Evolutionary conservation across 2,888 invertebrate genomes (phyloP).

Genomic region (Tinea pellionella): DNA sequence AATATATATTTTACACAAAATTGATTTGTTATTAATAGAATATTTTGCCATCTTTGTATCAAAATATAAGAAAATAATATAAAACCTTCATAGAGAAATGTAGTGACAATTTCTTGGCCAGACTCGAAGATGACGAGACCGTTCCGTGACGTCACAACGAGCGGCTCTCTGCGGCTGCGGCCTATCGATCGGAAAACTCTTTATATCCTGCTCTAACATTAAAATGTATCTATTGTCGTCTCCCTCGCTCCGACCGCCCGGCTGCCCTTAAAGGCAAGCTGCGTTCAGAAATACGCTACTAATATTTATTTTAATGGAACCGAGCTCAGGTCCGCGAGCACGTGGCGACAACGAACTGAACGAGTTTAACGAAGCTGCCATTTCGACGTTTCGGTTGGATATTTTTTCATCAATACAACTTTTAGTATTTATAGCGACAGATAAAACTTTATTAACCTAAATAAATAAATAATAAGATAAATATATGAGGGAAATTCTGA

Average conservation of each 20-base stretch:
- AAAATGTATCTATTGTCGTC: constrained; percentile 34
- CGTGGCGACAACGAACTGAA: constrained; percentile 34
- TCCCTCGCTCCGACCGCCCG: constrained; percentile 37
- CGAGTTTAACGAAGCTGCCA: neutral
- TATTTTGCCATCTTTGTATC: too few relatives aligned
- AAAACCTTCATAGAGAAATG: neutral
- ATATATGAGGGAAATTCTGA: too few relatives aligned
- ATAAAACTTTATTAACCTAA: too few relatives aligned
- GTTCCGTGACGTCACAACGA: constrained; percentile 59
- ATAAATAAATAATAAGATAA: too few relatives aligned
- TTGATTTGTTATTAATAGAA: too few relatives aligned
- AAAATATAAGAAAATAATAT: neutral
- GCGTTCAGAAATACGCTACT: constrained; percentile 64
- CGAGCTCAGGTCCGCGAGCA: constrained; percentile 42
- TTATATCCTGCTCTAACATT: constrained; percentile 45
- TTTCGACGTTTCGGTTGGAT: neutral
- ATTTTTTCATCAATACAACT: too few relatives aligned
- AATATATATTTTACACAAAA: too few relatives aligned
- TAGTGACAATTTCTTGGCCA: constrained; percentile 60
- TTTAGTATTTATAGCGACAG: too few relatives aligned
- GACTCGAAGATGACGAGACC: constrained; percentile 66
- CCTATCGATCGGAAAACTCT: constrained; percentile 61
- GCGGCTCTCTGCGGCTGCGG: constrained; percentile 68
- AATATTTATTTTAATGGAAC: constrained; percentile 68
- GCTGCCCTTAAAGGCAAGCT: constrained; percentile 47